A percentile compares a stretch with the other conserved stretches of the same genome.
Evolutionary conservation across 2,113 vertebrate species (phyloP).

Genomic region (Nesospiza acunhae): DNA sequence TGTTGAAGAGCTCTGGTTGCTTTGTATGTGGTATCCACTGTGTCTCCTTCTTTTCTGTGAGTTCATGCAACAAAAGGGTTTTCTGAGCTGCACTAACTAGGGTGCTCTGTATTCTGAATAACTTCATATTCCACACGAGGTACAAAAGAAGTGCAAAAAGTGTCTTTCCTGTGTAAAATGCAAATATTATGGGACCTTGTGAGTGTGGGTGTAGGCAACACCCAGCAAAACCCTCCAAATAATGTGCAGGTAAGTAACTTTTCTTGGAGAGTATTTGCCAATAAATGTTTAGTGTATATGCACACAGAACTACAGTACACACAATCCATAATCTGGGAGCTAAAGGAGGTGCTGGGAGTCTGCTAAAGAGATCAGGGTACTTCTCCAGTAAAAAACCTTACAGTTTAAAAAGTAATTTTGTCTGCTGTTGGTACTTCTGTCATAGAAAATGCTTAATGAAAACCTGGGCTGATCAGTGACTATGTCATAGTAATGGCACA

Average conservation of each 20-base stretch:
- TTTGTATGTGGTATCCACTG: not conserved
- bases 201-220: not conserved
- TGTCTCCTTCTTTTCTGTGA: not conserved
- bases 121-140: not conserved
- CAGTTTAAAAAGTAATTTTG: not conserved
- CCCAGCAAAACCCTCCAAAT: not conserved
- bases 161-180: not conserved
- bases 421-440: not conserved
- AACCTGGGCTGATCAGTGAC: not conserved
- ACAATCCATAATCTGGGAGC: not conserved
- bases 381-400: accelerated
- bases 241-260: not conserved
- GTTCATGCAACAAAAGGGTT: not conserved
- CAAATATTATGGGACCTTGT: not conserved
- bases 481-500: not conserved
- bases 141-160: not conserved
- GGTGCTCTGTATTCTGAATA: not conserved
- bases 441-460: not conserved
- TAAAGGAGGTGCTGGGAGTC: not conserved
- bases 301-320: not conserved
- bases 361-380: not conserved
- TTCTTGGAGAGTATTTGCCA: not conserved
- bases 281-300: accelerated
- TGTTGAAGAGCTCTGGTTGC: not conserved
- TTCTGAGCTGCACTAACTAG: not conserved